A percentile compares a stretch with the other conserved stretches of the same genome.
phyloP scores from a whole-genome alignment of 2,113 vertebrate species.

The Nyctibius bracteatus region DNA sequence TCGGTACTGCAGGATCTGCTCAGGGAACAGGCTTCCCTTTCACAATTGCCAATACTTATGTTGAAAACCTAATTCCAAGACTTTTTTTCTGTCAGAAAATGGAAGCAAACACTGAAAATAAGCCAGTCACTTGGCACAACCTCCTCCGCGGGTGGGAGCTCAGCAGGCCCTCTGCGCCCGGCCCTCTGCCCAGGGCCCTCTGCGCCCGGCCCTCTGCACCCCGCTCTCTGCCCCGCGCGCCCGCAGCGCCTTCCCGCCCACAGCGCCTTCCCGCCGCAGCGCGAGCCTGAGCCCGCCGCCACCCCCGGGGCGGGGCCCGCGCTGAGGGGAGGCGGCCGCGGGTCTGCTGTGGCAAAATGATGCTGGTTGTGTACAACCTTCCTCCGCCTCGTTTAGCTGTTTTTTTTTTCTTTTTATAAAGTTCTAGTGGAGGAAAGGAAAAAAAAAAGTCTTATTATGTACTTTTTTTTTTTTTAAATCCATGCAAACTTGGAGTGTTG shows the following conservation, averaged over 20 bases:
- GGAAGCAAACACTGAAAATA: neutral
- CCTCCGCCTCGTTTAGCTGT: too few species aligned
- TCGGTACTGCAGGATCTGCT: rapidly evolving
- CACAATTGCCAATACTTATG: rapidly evolving
- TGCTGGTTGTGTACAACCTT: too few species aligned
- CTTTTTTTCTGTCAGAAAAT: neutral
- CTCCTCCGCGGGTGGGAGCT: too few species aligned
- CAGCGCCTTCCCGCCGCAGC: too few species aligned
- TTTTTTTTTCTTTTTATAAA: neutral
- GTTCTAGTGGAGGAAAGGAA: neutral
- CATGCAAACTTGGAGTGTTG: too few species aligned
- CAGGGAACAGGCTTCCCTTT: neutral
- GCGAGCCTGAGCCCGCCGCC: too few species aligned
- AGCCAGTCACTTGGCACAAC: neutral
- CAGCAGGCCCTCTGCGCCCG: rapidly evolving
- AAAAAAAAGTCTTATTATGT: neutral
- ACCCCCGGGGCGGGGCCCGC: too few species aligned
- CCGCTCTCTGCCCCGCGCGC: too few species aligned
- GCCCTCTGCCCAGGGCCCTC: too few species aligned
- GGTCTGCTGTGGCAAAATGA: too few species aligned
- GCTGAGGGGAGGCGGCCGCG: neutral
- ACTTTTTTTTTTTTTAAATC: neutral
- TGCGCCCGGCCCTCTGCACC: too few species aligned
- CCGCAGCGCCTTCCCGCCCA: too few species aligned
- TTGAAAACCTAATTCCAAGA: neutral